phyloP scores from a whole-genome alignment of 2,888 invertebrate genomes.

The Philaethria dido region DNA sequence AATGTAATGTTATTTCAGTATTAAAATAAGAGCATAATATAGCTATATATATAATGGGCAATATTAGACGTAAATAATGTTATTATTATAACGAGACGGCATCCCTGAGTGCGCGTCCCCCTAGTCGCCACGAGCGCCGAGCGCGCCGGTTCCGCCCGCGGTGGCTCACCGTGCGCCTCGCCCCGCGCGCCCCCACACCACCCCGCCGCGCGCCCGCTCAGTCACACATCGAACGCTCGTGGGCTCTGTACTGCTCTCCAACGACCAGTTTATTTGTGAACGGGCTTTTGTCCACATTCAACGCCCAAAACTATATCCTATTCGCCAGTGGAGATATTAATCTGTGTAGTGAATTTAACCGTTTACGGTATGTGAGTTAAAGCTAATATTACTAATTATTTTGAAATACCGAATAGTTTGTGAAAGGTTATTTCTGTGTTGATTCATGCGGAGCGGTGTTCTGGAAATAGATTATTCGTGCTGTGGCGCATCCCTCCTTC shows the following conservation, averaged over 20 bases:
- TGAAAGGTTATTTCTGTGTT: slow-evolving; percentile 84
- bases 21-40: slow-evolving; percentile 12
- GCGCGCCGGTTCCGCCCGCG: slow-evolving; percentile 40
- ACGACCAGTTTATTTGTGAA: slow-evolving; percentile 62
- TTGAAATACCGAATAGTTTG: slow-evolving; percentile 71
- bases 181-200: slow-evolving; percentile 45
- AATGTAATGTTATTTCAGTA: neutral
- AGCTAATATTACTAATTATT: slow-evolving; percentile 65
- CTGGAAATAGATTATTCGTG: slow-evolving; percentile 80
- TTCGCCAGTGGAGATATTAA: slow-evolving; percentile 63
- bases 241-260: slow-evolving; percentile 66
- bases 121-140: slow-evolving; percentile 44
- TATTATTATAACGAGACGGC: slow-evolving; percentile 44
- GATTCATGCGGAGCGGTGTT: slow-evolving; percentile 81
- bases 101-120: slow-evolving; percentile 56
- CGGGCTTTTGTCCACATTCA: slow-evolving; percentile 72
- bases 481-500: slow-evolving; percentile 75
- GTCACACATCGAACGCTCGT: slow-evolving; percentile 76
- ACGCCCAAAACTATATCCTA: slow-evolving; percentile 61
- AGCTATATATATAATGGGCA: neutral
- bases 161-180: slow-evolving; percentile 41
- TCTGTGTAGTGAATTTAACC: slow-evolving; percentile 77
- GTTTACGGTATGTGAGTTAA: slow-evolving; percentile 78
- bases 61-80: slow-evolving; percentile 16
- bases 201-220: slow-evolving; percentile 53